These are phyloP conservation scores for Anarsia innoxiella DNA, from an alignment of 2,888 invertebrate species.

Conservation along the genomic window DNA sequence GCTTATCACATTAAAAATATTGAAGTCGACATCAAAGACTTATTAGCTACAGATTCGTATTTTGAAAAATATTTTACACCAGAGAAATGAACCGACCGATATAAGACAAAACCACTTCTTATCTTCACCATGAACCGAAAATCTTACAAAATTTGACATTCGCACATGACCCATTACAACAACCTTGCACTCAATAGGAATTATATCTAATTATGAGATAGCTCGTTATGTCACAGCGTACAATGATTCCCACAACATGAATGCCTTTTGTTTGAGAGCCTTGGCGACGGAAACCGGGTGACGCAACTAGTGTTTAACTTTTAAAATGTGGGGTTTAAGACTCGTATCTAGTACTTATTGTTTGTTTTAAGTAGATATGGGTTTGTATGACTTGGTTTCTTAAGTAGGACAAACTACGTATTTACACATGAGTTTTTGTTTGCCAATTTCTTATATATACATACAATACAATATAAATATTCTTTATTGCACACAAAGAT, in stretches of 20 bases:
- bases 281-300: slow-evolving; percentile 17
- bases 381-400: too few species aligned
- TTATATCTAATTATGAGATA: slow-evolving; percentile 44
- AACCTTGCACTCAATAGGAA: slow-evolving; percentile 62
- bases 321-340: background rate
- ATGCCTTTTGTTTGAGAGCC: slow-evolving; percentile 20
- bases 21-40: too few species aligned
- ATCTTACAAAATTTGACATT: slow-evolving; percentile 6
- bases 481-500: too few species aligned
- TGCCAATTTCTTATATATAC: too few species aligned
- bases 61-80: too few species aligned
- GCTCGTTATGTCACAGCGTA: slow-evolving; percentile 52
- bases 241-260: slow-evolving; percentile 22
- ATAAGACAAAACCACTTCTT: background rate
- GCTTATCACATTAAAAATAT: too few species aligned
- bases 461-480: too few species aligned
- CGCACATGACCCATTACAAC: slow-evolving; percentile 7
- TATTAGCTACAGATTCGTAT: too few species aligned
- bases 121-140: background rate
- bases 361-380: too few species aligned
- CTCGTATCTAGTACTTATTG: too few species aligned
- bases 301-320: background rate
- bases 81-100: background rate
- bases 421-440: too few species aligned
- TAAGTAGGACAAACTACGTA: too few species aligned